Evolutionary conservation across 2,888 invertebrate genomes (phyloP).

Genomic region (Oegoconia quadripuncta): DNA sequence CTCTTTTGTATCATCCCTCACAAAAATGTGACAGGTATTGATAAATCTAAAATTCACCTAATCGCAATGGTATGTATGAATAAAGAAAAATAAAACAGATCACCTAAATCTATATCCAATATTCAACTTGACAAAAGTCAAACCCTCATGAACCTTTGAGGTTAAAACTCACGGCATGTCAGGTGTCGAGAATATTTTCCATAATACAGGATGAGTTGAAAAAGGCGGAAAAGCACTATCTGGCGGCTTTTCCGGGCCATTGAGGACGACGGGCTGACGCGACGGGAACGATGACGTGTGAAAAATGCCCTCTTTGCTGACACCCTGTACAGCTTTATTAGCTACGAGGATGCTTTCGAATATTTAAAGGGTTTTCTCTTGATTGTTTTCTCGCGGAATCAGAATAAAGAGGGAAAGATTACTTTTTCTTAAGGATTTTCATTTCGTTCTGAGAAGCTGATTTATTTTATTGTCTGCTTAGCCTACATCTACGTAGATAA

Average conservation of each 20-base stretch:
- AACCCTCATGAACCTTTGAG: conserved; percentile 22
- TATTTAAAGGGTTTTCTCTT: conserved; percentile 1
- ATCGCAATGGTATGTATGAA: too few species aligned
- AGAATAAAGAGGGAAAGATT: too few species aligned
- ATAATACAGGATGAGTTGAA: conserved; percentile 29
- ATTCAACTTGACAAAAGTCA: too few species aligned
- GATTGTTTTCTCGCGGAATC: not conserved
- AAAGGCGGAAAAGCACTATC: conserved; percentile 36
- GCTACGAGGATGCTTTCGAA: conserved; percentile 19
- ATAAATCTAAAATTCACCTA: too few species aligned
- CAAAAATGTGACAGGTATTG: too few species aligned
- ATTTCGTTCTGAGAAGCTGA: too few species aligned
- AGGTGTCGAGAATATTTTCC: conserved; percentile 36
- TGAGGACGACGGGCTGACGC: conserved; percentile 32
- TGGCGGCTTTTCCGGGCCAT: conserved; percentile 44
- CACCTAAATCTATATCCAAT: too few species aligned
- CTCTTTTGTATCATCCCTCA: too few species aligned
- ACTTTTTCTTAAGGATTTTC: too few species aligned
- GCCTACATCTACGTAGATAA: not conserved
- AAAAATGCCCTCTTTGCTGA: conserved; percentile 31
- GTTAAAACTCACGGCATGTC: conserved; percentile 25
- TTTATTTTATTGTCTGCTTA: too few species aligned
- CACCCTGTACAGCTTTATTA: conserved; percentile 30
- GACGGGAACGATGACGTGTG: conserved; percentile 29
- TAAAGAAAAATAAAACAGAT: too few species aligned